These are phyloP conservation scores for Hiodon alosoides DNA, from an alignment of 2,113 vertebrate genomes.

Conservation along the genomic window DNA sequence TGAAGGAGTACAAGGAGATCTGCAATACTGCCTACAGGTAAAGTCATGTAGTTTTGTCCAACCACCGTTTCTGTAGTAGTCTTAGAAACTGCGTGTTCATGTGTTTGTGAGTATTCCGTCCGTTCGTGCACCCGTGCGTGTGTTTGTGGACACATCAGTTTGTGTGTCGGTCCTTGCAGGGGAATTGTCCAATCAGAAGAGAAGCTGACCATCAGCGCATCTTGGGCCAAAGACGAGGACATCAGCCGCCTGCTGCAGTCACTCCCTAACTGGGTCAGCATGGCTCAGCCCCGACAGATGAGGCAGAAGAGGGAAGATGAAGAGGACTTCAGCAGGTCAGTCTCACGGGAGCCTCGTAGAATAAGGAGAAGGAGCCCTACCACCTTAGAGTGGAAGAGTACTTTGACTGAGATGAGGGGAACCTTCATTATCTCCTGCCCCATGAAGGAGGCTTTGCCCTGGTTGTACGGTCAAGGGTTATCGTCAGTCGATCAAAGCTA, in stretches of 20 bases:
- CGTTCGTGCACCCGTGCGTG: too few species aligned
- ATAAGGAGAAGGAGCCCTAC: too few species aligned
- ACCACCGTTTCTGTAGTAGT: background rate
- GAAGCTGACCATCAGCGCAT: conserved; percentile 91
- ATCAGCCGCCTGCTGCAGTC: conserved; percentile 93
- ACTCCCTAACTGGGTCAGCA: conserved; percentile 90
- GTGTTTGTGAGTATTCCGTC: too few species aligned
- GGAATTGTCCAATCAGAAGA: conserved; percentile 86
- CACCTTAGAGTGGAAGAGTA: too few species aligned
- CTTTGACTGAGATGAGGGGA: too few species aligned
- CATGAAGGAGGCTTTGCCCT: background rate
- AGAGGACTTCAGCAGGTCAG: conserved; percentile 87
- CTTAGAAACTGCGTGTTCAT: background rate
- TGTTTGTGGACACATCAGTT: background rate
- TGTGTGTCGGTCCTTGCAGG: conserved; percentile 50
- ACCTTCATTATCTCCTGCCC: background rate
- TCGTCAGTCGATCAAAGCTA: background rate
- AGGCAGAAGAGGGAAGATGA: conserved; percentile 93
- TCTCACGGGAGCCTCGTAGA: background rate
- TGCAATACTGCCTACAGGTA: conserved; percentile 90
- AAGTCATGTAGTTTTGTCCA: background rate
- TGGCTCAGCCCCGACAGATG: conserved; percentile 86
- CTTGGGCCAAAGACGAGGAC: conserved; percentile 97
- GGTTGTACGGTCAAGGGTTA: background rate
- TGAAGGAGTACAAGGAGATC: conserved; percentile 95